These are phyloP conservation scores for Phrynocephalus forsythii DNA, from an alignment of 2,797 vertebrate species.

Conservation along the genomic window DNA sequence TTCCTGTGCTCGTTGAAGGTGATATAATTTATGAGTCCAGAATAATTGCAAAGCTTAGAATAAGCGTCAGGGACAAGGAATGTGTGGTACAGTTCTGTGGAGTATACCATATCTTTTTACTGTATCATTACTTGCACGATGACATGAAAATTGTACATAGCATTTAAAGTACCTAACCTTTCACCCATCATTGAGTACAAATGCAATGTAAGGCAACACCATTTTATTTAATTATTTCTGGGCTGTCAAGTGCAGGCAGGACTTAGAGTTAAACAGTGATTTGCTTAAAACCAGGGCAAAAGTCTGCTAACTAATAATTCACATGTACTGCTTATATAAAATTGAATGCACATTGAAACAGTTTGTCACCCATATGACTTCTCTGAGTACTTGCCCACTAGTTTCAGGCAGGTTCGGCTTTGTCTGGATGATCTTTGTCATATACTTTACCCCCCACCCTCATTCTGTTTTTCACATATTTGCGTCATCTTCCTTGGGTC, in stretches of 20 bases:
- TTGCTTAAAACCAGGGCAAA: constrained; percentile 22
- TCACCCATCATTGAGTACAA: constrained; percentile 17
- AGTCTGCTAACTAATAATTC: constrained; percentile 20
- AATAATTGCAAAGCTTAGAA: constrained; percentile 15
- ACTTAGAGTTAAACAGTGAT: constrained; percentile 14
- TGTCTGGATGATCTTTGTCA: not conserved
- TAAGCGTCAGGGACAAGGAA: not conserved
- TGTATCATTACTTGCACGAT: constrained; percentile 34
- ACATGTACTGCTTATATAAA: not conserved
- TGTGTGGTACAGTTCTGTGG: not conserved
- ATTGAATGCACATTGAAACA: not conserved
- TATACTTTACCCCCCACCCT: not conserved
- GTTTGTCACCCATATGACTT: not conserved
- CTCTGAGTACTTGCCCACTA: not conserved
- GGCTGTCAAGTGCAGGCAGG: not conserved
- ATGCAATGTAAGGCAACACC: not conserved
- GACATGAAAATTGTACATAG: constrained; percentile 12
- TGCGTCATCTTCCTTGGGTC: not conserved
- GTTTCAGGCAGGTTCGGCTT: not conserved
- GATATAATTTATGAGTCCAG: not conserved
- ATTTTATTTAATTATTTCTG: constrained; percentile 27
- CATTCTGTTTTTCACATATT: not conserved
- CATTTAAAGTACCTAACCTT: constrained; percentile 25
- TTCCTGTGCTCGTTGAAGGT: constrained; percentile 25
- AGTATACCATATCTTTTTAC: constrained; percentile 7